Conservation (phyloP, 1,140 invertebrate genomes). For the Whitmania pigra region DNA sequence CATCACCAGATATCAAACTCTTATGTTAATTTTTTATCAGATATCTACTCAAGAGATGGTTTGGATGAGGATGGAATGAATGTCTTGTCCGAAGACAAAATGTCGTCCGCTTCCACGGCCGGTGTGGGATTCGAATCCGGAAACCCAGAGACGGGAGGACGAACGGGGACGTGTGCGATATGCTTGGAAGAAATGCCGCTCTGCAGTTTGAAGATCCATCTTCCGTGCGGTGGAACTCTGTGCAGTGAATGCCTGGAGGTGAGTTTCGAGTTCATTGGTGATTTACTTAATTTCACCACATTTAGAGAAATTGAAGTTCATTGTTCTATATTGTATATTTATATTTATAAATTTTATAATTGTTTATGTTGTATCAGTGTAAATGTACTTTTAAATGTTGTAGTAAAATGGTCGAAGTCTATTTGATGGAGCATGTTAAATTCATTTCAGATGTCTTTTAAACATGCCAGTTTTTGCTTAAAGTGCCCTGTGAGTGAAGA, state of each 20-base stretch:
- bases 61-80: background rate
- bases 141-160: too few relatives aligned
- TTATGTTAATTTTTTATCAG: too few relatives aligned
- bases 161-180: conserved; percentile 48
- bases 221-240: conserved; percentile 49
- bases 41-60: too few relatives aligned
- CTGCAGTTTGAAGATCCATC: conserved; percentile 48
- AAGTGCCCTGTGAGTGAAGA: conserved; percentile 45
- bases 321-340: too few relatives aligned
- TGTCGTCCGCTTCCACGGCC: conserved; percentile 25
- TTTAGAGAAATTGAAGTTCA: too few relatives aligned
- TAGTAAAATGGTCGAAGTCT: conserved; percentile 20
- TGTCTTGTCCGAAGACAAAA: conserved; percentile 1
- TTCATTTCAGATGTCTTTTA: conserved; percentile 42
- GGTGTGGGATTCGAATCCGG: too few relatives aligned
- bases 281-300: too few relatives aligned
- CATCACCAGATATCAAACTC: too few relatives aligned
- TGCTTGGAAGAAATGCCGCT: conserved; percentile 53
- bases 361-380: too few relatives aligned
- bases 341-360: too few relatives aligned
- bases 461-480: conserved; percentile 43
- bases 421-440: background rate
- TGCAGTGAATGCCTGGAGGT: conserved; percentile 54
- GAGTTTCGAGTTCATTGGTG: conserved; percentile 22
- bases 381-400: too few relatives aligned